Evolutionary conservation across 2,113 vertebrate species (phyloP), one percentile per base, ranked within the genome.

Genomic region (Halichoeres trimaculatus): DNA sequence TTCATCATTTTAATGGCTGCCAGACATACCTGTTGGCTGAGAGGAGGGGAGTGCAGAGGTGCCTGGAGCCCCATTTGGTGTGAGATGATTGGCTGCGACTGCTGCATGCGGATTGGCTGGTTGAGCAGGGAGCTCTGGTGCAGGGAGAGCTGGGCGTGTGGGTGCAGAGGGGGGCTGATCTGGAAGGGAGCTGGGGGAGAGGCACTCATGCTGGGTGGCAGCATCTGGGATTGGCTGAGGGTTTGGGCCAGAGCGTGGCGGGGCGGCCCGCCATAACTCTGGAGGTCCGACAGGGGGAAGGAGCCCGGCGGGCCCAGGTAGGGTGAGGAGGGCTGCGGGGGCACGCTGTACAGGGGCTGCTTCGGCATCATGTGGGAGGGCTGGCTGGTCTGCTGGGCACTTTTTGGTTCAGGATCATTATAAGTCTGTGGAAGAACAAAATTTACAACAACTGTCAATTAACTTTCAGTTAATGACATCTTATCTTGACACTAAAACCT

Each of bases 11-110:
- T 36, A 56, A 52, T 41, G 19, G 58, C 13, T 24, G 1, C 4
- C 24, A 17, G 1, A 86, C 96, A 67, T 60, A 99, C 98, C 98
- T 99, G 98, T 88, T 98, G 97, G 67, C 96, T 95, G 22, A 98
- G 96, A 57, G 96, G 96, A 7, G 97, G 97, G 88, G 97, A 95
- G 86, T 95, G 96, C 87, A 98, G 94, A 89, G 96, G 93, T 79
- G 95, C 94, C 95, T 97, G 97, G 89, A 99, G 96, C 78, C 96
- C 96, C 96, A 99, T 97, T 94, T 98, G 92, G 76, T 97, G 96
- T 76, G 96, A 95, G 92, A 99, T 95, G 94, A 99, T 96, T 80
- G 96, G 94, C 92, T 98, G 96, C 57, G 97, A 96, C 81, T 96
- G 97, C 93, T 97, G 96, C 97, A 98, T 97, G 93, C 95, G 95